Conservation (phyloP, 2,113 vertebrate genomes). For the Callospermophilus lateralis region DNA sequence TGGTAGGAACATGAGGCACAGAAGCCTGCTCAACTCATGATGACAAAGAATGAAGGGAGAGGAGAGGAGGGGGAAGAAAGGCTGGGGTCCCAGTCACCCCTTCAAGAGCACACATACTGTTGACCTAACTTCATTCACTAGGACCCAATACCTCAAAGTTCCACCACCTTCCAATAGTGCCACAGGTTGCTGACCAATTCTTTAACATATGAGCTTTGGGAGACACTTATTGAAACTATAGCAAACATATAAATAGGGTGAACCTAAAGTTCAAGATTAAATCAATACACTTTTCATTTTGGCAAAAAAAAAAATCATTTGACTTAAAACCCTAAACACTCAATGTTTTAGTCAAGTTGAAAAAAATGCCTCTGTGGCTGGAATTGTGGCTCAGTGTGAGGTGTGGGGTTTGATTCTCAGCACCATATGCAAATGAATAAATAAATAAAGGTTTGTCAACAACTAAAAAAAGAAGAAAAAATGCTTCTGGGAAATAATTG, state of each 20-base stretch:
- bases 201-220: background rate
- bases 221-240: background rate
- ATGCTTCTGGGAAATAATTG: background rate
- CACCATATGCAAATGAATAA: too few relatives aligned
- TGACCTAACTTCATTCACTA: background rate
- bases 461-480: background rate
- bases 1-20: background rate
- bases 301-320: slow-evolving; percentile 22
- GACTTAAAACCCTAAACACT: background rate
- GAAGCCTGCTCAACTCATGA: background rate
- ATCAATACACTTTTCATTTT: background rate
- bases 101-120: background rate
- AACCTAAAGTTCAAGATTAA: slow-evolving; percentile 20
- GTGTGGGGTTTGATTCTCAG: too few relatives aligned
- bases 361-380: background rate
- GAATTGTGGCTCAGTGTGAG: too few relatives aligned
- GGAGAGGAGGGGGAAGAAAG: background rate
- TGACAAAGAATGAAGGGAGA: background rate
- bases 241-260: background rate
- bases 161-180: background rate
- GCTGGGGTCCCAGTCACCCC: too few relatives aligned
- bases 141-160: background rate
- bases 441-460: too few relatives aligned
- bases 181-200: background rate
- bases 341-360: slow-evolving; percentile 1